Conservation (phyloP, 2,113 vertebrate species). For the Forbesichthys papilliferus region DNA sequence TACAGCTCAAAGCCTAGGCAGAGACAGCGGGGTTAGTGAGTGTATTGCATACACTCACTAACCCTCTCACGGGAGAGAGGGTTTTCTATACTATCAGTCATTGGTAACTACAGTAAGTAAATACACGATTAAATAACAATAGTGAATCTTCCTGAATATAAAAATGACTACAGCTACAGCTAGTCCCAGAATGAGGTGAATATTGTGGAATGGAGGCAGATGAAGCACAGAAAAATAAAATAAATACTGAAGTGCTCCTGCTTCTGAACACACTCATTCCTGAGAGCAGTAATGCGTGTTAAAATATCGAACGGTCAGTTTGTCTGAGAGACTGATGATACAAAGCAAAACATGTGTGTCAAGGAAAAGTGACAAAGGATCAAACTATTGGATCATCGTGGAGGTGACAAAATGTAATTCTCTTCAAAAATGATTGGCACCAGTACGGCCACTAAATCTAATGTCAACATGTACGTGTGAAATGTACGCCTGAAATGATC, state of each 20-base stretch:
- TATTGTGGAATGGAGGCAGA: constrained; percentile 33
- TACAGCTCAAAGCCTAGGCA: constrained; percentile 83
- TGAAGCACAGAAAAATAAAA: constrained; percentile 29
- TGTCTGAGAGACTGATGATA: no score
- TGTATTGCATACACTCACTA: no score
- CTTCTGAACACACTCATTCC: constrained; percentile 23
- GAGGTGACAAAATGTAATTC: no score
- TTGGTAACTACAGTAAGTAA: constrained; percentile 2
- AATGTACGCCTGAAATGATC: no score
- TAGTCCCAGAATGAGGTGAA: constrained; percentile 40
- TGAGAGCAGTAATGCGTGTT: constrained; percentile 18
- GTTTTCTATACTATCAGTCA: neutral
- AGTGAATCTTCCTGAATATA: constrained; percentile 13
- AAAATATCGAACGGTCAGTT: constrained; percentile 23
- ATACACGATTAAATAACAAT: constrained; percentile 1
- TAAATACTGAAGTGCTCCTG: constrained; percentile 29
- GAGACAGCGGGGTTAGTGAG: constrained; percentile 17
- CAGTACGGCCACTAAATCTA: no score
- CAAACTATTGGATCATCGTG: no score
- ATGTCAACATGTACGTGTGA: no score
- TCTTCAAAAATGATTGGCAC: no score
- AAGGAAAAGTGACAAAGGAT: no score
- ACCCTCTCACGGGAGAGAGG: no score
- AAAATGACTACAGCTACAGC: constrained; percentile 33
- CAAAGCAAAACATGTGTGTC: no score